Evolutionary conservation across 2,888 invertebrate species (phyloP).

Genomic region (Stratiomys singularior): DNA sequence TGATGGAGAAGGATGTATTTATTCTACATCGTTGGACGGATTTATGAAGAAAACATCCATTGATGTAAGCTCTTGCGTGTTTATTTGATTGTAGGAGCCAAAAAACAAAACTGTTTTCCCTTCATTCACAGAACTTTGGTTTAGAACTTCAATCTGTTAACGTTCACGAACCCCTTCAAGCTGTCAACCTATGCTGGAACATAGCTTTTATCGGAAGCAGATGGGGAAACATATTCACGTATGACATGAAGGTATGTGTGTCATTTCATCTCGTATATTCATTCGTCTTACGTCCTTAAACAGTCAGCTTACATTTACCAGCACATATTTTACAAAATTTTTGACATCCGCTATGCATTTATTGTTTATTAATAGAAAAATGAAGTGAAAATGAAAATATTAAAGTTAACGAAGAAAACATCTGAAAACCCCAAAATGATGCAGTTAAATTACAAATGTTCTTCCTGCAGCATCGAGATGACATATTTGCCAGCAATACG

Average conservation of each 20-base stretch:
- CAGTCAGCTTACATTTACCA: not conserved
- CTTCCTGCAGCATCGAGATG: no score
- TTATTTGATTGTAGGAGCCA: not conserved
- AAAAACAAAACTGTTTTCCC: not conserved
- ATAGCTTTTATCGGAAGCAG: slow-evolving; percentile 78
- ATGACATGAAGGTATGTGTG: slow-evolving; percentile 72
- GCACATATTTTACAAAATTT: no score
- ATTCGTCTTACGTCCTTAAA: not conserved
- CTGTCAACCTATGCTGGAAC: slow-evolving; percentile 79
- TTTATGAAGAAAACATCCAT: slow-evolving; percentile 62
- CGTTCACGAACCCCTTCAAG: slow-evolving; percentile 71
- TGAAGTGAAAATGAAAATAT: no score
- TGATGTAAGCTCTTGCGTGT: slow-evolving; percentile 56
- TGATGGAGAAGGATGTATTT: slow-evolving; percentile 57
- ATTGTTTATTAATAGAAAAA: no score
- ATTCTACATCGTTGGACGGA: slow-evolving; percentile 63
- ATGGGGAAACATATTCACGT: slow-evolving; percentile 76
- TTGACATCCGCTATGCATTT: no score
- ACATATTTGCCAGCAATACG: no score
- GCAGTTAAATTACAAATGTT: no score
- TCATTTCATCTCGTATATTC: no score
- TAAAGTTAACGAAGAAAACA: no score
- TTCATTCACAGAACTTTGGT: slow-evolving; percentile 59
- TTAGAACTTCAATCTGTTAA: slow-evolving; percentile 59
- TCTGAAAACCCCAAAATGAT: no score